Evolutionary conservation across 2,113 vertebrate genomes (phyloP).

Genomic region (Verasper variegatus): DNA sequence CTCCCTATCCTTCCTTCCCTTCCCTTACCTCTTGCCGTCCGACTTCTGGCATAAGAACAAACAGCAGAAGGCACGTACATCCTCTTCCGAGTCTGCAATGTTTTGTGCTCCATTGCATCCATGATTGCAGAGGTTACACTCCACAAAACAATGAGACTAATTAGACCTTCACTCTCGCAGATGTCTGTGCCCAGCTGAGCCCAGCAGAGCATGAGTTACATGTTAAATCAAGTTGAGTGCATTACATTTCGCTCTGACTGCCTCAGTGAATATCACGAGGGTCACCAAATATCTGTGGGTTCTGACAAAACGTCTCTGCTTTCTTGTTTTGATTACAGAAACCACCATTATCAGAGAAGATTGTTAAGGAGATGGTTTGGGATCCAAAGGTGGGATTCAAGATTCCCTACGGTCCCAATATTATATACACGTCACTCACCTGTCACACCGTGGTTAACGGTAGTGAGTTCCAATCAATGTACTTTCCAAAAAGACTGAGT

Average conservation of each 20-base stretch:
- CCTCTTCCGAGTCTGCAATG: slow-evolving; percentile 37
- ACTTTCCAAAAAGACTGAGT: slow-evolving; percentile 80
- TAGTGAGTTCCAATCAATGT: slow-evolving; percentile 59
- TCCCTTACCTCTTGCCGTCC: slow-evolving; percentile 37
- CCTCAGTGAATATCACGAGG: slow-evolving; percentile 30
- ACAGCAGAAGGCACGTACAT: slow-evolving; percentile 59
- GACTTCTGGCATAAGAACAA: slow-evolving; percentile 69
- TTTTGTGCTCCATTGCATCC: slow-evolving; percentile 47
- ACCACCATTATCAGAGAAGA: neutral
- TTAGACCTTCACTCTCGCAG: slow-evolving; percentile 25
- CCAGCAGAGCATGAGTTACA: slow-evolving; percentile 34
- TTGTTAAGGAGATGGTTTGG: slow-evolving; percentile 69
- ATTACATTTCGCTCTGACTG: slow-evolving; percentile 28
- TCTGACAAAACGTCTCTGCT: neutral
- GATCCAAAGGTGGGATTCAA: slow-evolving; percentile 87
- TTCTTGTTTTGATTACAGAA: slow-evolving; percentile 35
- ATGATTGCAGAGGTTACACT: slow-evolving; percentile 43
- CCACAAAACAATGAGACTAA: slow-evolving; percentile 39
- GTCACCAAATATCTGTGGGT: neutral
- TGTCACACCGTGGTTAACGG: slow-evolving; percentile 77
- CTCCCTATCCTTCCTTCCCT: slow-evolving; percentile 61
- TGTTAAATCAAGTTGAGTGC: slow-evolving; percentile 46
- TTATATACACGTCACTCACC: slow-evolving; percentile 60
- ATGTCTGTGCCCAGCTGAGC: slow-evolving; percentile 56
- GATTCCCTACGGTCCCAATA: slow-evolving; percentile 70